phyloP scores from a whole-genome alignment of 30 jellyfish, hydroid and myxozoan species.

The Nemopilema nomurai region DNA sequence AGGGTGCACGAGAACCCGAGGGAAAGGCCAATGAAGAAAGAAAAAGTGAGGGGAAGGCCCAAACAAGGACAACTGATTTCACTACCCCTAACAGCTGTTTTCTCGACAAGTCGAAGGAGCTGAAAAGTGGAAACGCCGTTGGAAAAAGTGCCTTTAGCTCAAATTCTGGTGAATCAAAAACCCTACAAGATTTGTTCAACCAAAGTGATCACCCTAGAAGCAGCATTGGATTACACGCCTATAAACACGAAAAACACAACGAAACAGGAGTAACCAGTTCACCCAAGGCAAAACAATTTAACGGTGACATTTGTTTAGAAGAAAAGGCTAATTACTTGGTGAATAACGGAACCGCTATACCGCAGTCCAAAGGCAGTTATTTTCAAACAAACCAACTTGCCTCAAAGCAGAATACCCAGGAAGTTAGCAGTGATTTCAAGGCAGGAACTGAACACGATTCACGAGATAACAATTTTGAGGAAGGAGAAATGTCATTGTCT shows the following conservation, averaged over 20 bases:
- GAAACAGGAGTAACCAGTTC: background rate
- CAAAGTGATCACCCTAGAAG: background rate
- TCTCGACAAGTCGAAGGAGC: slow-evolving; percentile 9
- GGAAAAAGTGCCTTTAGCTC: background rate
- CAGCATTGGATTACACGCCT: background rate
- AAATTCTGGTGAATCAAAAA: background rate
- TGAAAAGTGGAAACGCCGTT: background rate
- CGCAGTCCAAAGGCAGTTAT: slow-evolving; percentile 7
- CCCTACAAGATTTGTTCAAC: background rate
- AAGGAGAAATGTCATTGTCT: slow-evolving; percentile 14
- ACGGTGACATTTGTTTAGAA: background rate
- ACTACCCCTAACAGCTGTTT: slow-evolving; percentile 45
- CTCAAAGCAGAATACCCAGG: background rate
- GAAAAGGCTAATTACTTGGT: slow-evolving; percentile 19
- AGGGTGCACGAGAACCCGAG: background rate
- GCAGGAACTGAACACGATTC: slow-evolving; percentile 4
- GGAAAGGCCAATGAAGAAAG: slow-evolving; percentile 9
- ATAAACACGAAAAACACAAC: background rate
- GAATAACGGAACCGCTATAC: slow-evolving; percentile 46
- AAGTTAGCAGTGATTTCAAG: background rate
- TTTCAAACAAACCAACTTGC: background rate
- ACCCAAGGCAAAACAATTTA: slow-evolving; percentile 1
- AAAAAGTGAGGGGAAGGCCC: slow-evolving; percentile 1
- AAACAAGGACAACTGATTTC: background rate
- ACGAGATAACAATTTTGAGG: background rate